Base-by-base conservation (phyloP, 2,888 invertebrate species). In the Oscheius onirici region DNA sequence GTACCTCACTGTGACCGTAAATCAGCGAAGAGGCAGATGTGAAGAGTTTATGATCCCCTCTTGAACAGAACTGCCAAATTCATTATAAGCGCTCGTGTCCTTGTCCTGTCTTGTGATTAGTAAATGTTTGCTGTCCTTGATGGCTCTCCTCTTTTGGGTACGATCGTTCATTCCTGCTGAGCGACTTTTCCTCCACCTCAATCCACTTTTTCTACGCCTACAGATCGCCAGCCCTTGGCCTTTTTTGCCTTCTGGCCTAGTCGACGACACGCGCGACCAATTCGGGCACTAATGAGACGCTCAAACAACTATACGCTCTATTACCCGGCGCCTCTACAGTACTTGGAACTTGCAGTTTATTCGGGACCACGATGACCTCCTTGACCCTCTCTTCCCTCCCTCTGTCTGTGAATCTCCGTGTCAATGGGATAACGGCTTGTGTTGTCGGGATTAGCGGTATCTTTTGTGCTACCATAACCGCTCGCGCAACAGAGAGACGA, bases 61-160 rank as follows among this genome's bases (percentile, higher is more conserved):
- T 34, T 6, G 34, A n/a, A 34, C 34, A 34, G 8, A 34, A 34
- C 34, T 34, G 34, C 34, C 55, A 2, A 55, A 28, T 55, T 28
- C 55, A 55, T 26, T 55, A 24, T n/a, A 55, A 55, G 13, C 20
- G 46, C 13, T 46, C 58, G n/a, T 49, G 63, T 22, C 63, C 49
- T 49, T 49, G 49, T 49, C 34, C 43, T 24, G 41, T 20, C 58
- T 34, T 15, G 13, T 46, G 63, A 63, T 63, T 63, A 63, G 63
- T 63, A 63, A 63, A 63, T 63, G 63, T 63, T 63, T 63, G 63
- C 63, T 63, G 63, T 63, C 63, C 63, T 63, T 63, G 63, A 63
- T 63, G 63, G 49, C 49, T 22, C 15, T 46, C 46, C 26, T 63
- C 49, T 61, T 61, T 61, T 20, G n/a, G 28, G 49, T 26, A 17